Base-by-base conservation (phyloP, 2,797 vertebrate genomes). In the Alouatta caraya region DNA sequence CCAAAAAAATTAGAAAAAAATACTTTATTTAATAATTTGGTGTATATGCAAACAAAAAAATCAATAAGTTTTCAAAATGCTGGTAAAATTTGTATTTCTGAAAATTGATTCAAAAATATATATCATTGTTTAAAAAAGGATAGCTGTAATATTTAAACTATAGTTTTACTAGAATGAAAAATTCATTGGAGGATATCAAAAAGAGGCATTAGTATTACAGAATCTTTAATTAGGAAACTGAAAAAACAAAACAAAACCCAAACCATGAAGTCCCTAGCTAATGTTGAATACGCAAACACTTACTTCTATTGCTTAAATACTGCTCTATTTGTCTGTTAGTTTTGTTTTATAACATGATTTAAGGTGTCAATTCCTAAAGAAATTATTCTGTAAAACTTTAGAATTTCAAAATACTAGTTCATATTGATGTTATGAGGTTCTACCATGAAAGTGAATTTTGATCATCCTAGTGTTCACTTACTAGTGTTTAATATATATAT, bases 81-180 rank as follows among this genome's bases (percentile, higher is more conserved):
- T 79, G 75, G 88, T 39, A 57, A 70, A 67, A 72, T 87, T 84
- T 67, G 7, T 78, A 44, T 81, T 83, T 93, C 76, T 84, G 33
- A 84, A 80, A 89, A 55, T 78, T 50, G 46, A 52, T 50, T 78
- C 30, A 95, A 61, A 86, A 70, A 46, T 42, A 61, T 50, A 2
- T 79, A 59, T 92, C 44, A 48, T 5, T 75, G 59, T 76, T 87
- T 33, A 88, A 64, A 24, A 88, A 88, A 75, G 15, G 48, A 52
- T 50, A 80, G 13, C 14, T 84, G 26, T 93, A 33, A 30, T 59
- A 78, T 83, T 83, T 50, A 88, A 88, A 61, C 42, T 86, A 10
- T 15, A 70, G 33, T 88, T 95, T 93, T 88, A 87, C 26, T 88
- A 30, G 87, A 88, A 93, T 88, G 22, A 79, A 73, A 87, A 61